Percentiles rank a stretch among this genome's conserved stretches.
phyloP scores from a whole-genome alignment of 2,797 vertebrate genomes.

The Aratinga solstitialis region DNA sequence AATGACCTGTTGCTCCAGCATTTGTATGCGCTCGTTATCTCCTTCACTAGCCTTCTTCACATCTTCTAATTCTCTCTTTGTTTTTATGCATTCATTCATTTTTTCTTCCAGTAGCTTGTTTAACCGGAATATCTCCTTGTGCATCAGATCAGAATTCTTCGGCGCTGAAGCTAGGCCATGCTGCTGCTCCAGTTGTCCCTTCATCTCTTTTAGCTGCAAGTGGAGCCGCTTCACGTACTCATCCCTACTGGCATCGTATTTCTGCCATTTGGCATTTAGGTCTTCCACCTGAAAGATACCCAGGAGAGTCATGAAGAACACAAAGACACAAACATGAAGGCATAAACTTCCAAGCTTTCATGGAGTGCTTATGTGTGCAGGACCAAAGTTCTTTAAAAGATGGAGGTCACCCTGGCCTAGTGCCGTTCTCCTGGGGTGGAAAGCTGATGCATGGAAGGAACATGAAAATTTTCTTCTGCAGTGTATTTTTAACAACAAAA shows the following conservation, averaged over 20 bases:
- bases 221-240: slow-evolving; percentile 87
- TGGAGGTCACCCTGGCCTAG: background rate
- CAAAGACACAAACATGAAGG: background rate
- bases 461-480: background rate
- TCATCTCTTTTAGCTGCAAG: slow-evolving; percentile 81
- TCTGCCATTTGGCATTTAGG: slow-evolving; percentile 94
- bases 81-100: slow-evolving; percentile 75
- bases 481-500: background rate
- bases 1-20: slow-evolving; percentile 92
- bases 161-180: background rate
- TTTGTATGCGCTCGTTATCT: slow-evolving; percentile 83
- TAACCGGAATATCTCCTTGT: slow-evolving; percentile 88
- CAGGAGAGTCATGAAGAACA: background rate
- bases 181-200: slow-evolving; percentile 11
- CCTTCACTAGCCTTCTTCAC: slow-evolving; percentile 50
- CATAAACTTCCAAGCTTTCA: background rate
- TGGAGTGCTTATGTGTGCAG: background rate
- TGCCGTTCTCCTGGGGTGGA: background rate
- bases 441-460: background rate
- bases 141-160: slow-evolving; percentile 71
- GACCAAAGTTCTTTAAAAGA: background rate
- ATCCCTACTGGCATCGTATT: slow-evolving; percentile 89
- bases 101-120: slow-evolving; percentile 87
- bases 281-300: slow-evolving; percentile 84
- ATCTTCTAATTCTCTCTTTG: slow-evolving; percentile 75